Base-by-base conservation (phyloP, 2,113 vertebrate genomes). In the Ornithorhynchus anatinus region DNA sequence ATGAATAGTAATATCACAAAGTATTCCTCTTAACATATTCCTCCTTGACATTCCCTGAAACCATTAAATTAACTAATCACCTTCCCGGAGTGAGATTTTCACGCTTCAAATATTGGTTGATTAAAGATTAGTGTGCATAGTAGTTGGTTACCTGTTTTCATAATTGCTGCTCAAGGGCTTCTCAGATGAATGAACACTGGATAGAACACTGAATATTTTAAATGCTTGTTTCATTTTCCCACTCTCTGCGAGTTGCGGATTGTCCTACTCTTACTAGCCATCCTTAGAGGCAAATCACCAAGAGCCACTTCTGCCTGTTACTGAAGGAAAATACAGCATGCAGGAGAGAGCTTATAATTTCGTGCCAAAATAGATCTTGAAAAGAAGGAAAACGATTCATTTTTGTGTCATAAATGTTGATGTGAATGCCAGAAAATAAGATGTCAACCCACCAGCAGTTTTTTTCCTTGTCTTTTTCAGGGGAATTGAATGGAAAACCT, bases 1-100 rank as follows among this genome's bases (percentile, higher is more conserved):
- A 66, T 32, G 78, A 36, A 69, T 56, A 74, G 3, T 9, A 29
- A 57, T 59, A 61, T 56, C 57, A 23, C 62, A 70, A 61, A 48
- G 39, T 35, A 12, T 67, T 76, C 19, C 52, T 75, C 16, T 67
- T 35, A 71, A 64, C 5, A 15, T 43, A 61, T 69, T 79, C 27
- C 11, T 23, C 72, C 77, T 60, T 86, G 65, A 72, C 48, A 77
- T 72, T 69, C 29, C n/a, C 13, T 75, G 68, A 40, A 71, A 19
- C 57, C 82, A 72, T 84, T 84, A 84, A 83, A 85, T 81, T 83
- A 79, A 81, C 20, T 78, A 86, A 86, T 83, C n/a, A 74, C 25
- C 63, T 79, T 81, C 60, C 58, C 67, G 29, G 52, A 27, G 39
- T 77, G 10, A 35, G 35, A 56, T 37, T 81, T 89, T 76, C 74